phyloP scores from a whole-genome alignment of 2,888 invertebrate genomes.

The Dynastes grantii region DNA sequence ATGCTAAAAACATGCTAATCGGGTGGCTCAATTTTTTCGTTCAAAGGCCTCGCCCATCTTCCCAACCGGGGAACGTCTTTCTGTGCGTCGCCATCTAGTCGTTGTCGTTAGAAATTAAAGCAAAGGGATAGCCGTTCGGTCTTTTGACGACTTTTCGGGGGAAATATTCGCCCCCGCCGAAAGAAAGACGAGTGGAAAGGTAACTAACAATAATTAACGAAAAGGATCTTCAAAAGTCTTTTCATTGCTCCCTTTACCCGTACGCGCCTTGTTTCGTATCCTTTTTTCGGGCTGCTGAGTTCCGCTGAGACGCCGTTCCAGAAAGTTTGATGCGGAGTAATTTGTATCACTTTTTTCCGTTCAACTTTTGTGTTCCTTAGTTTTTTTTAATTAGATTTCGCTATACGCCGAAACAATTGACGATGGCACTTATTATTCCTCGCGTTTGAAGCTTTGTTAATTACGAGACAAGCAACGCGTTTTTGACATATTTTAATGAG shows the following conservation, averaged over 20 bases:
- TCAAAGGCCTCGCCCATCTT: background rate
- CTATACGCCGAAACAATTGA: constrained; percentile 16
- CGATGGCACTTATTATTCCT: constrained; percentile 24
- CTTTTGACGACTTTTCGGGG: constrained; percentile 26
- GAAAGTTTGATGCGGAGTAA: constrained; percentile 35
- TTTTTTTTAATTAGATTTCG: constrained; percentile 37
- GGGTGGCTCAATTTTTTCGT: constrained; percentile 20
- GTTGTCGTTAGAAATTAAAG: constrained; percentile 24
- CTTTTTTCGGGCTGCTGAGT: constrained; percentile 2
- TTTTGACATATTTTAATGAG: constrained; percentile 21
- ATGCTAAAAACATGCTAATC: constrained; percentile 47
- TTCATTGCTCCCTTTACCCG: background rate
- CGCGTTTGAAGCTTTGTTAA: constrained; percentile 18
- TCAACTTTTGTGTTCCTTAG: constrained; percentile 27
- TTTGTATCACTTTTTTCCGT: constrained; percentile 24
- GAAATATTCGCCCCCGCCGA: constrained; percentile 2
- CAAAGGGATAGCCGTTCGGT: constrained; percentile 3
- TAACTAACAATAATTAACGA: constrained; percentile 40
- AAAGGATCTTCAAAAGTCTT: constrained; percentile 19
- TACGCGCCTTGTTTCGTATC: constrained; percentile 2
- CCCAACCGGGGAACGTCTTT: background rate
- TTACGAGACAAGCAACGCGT: background rate
- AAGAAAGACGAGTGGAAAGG: constrained; percentile 18
- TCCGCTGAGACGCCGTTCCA: background rate
- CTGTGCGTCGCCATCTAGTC: background rate